phyloP scores from a whole-genome alignment of 1,140 invertebrate genomes.

The Zophobas atratus region DNA sequence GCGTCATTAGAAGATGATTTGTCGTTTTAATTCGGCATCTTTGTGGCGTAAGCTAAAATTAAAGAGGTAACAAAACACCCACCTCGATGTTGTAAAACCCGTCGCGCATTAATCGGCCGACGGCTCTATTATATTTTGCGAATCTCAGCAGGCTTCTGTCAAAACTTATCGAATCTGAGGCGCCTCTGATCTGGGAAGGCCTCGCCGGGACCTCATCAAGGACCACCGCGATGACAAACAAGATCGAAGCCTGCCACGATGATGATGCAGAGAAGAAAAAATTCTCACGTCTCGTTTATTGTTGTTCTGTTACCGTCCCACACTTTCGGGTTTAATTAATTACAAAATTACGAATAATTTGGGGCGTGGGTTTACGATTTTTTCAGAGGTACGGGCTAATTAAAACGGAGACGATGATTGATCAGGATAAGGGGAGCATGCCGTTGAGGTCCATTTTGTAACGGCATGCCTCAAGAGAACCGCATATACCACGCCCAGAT shows the following conservation, averaged over 20 bases:
- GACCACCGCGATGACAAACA: slow-evolving; percentile 37
- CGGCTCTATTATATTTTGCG: slow-evolving; percentile 40
- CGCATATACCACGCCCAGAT: no score
- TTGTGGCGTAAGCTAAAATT: slow-evolving; percentile 24
- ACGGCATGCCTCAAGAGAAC: no score
- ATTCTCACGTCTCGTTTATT: slow-evolving; percentile 38
- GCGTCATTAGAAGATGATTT: slow-evolving; percentile 35
- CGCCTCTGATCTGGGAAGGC: slow-evolving; percentile 24
- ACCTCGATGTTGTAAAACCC: slow-evolving; percentile 30
- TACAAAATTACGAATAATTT: slow-evolving; percentile 35
- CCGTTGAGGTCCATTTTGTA: not conserved
- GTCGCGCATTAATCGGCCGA: slow-evolving; percentile 28
- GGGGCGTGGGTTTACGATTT: slow-evolving; percentile 37
- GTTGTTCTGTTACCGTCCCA: slow-evolving; percentile 28
- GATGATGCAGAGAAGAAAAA: slow-evolving; percentile 18
- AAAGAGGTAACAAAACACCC: slow-evolving; percentile 40
- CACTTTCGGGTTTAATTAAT: slow-evolving; percentile 34
- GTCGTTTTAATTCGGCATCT: slow-evolving; percentile 38
- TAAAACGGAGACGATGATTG: slow-evolving; percentile 22
- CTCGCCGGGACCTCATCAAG: slow-evolving; percentile 17
- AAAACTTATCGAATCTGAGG: slow-evolving; percentile 29
- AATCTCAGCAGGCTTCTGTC: slow-evolving; percentile 33
- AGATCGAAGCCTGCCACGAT: slow-evolving; percentile 21
- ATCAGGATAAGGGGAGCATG: slow-evolving; percentile 16
- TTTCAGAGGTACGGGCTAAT: slow-evolving; percentile 23